These are phyloP conservation scores for Drosophila bocqueti DNA, from an alignment of 1,140 invertebrate species.

Conservation along the genomic window DNA sequence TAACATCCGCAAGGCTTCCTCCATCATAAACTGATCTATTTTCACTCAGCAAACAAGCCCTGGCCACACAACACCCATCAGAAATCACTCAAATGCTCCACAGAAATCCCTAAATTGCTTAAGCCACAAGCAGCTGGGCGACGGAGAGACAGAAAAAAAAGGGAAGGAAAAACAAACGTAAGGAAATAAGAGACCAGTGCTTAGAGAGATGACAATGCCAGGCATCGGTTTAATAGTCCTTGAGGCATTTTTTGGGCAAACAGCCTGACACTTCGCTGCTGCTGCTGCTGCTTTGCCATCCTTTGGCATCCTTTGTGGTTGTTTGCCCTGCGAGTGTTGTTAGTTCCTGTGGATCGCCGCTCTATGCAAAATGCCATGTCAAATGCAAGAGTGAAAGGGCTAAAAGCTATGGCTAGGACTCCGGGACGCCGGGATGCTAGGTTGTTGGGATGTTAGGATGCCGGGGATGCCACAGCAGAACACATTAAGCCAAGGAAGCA, in stretches of 20 bases:
- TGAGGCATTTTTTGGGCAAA: conserved; percentile 69
- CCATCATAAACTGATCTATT: conserved; percentile 40
- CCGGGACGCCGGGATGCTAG: too few relatives aligned
- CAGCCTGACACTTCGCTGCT: conserved; percentile 71
- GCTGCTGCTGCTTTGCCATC: conserved; percentile 45
- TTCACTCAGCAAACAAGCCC: conserved; percentile 34
- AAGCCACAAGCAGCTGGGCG: conserved; percentile 29
- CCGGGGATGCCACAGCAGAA: conserved; percentile 48
- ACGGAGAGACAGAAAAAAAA: background rate
- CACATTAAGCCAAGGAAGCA: conserved; percentile 66
- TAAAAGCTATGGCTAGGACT: conserved; percentile 19
- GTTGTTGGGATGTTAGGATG: background rate
- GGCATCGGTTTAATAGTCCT: conserved; percentile 48
- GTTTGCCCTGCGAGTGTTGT: conserved; percentile 33
- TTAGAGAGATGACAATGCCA: conserved; percentile 40
- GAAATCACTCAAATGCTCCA: conserved; percentile 48
- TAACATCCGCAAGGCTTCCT: conserved; percentile 19
- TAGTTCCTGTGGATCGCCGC: conserved; percentile 45
- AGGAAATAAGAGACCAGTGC: conserved; percentile 13
- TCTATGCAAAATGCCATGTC: conserved; percentile 63
- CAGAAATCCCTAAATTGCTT: conserved; percentile 61
- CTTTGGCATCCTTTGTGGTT: conserved; percentile 61
- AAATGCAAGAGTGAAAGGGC: conserved; percentile 61
- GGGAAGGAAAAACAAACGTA: conserved; percentile 34
- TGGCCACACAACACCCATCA: conserved; percentile 37